These are phyloP conservation scores for Perdita meconis DNA, from an alignment of 2,888 invertebrate genomes.

Conservation along the genomic window DNA sequence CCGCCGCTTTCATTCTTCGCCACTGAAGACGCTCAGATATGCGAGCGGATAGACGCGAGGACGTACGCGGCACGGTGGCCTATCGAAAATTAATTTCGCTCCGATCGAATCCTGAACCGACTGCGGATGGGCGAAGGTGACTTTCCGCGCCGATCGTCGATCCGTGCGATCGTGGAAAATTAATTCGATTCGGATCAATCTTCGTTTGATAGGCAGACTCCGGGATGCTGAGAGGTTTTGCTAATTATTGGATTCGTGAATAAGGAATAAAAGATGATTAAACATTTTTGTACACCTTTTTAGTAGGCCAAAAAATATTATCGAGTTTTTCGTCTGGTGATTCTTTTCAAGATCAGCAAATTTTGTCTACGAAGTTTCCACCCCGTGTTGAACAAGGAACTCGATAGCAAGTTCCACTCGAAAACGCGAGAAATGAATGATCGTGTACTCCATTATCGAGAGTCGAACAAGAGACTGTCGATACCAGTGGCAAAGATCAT, in stretches of 20 bases:
- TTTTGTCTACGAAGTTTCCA: background rate
- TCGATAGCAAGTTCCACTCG: background rate
- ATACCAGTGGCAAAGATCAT: conserved; percentile 20
- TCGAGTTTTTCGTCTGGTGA: no score
- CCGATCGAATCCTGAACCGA: background rate
- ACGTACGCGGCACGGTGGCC: conserved; percentile 14
- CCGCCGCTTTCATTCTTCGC: conserved; percentile 32
- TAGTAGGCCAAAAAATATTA: no score
- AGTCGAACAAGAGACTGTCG: conserved; percentile 24
- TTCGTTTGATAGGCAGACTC: background rate
- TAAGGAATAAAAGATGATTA: no score
- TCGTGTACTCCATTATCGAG: background rate
- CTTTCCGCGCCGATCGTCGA: background rate
- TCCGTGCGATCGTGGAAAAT: background rate
- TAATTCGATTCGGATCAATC: conserved; percentile 6
- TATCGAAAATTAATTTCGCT: conserved; percentile 29
- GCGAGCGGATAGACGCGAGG: conserved; percentile 17
- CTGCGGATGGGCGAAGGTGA: background rate
- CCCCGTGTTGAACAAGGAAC: background rate
- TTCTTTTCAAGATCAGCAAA: no score
- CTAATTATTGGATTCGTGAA: no score
- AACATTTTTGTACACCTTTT: no score
- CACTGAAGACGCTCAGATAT: conserved; percentile 36
- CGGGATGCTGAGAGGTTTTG: no score
- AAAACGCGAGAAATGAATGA: background rate